Percentiles rank a stretch among this genome's conserved stretches.
These are phyloP conservation scores for Varecia variegata DNA, from an alignment of 2,797 vertebrate species.

Conservation along the genomic window DNA sequence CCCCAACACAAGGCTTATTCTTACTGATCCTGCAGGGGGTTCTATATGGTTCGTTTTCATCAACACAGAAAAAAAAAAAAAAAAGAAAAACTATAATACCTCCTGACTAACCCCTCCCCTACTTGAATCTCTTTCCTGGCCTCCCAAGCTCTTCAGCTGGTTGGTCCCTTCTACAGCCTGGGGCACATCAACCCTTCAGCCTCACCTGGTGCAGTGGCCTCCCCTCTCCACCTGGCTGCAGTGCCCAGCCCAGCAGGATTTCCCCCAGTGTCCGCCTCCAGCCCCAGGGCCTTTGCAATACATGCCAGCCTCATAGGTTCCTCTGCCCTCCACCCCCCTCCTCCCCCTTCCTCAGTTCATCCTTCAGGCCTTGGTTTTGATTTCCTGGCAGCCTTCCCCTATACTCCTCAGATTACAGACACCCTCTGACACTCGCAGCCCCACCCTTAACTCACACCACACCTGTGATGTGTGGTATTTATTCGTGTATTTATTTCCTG, in stretches of 20 bases:
- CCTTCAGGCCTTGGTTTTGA: not conserved
- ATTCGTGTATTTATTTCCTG: not conserved
- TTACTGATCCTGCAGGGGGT: not conserved
- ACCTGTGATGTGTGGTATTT: too few relatives aligned
- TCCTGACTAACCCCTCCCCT: not conserved
- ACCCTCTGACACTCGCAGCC: not conserved
- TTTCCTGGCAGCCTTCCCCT: not conserved
- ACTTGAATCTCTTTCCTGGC: accelerated
- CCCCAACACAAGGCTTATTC: not conserved
- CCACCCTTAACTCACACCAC: not conserved
- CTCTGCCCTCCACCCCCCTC: too few relatives aligned
- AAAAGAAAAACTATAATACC: not conserved
- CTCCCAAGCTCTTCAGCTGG: not conserved
- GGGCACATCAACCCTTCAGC: not conserved
- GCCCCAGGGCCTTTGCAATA: not conserved
- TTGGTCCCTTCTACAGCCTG: not conserved
- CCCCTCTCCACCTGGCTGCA: not conserved
- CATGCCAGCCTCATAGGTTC: not conserved
- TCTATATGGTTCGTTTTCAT: not conserved
- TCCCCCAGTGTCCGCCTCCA: not conserved
- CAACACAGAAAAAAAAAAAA: not conserved
- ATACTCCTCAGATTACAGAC: not conserved
- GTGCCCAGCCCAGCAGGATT: not conserved
- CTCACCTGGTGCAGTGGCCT: not conserved
- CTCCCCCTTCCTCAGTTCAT: not conserved